Evolutionary conservation across 1,140 invertebrate genomes (phyloP).

Genomic region (Drosophila orena): DNA sequence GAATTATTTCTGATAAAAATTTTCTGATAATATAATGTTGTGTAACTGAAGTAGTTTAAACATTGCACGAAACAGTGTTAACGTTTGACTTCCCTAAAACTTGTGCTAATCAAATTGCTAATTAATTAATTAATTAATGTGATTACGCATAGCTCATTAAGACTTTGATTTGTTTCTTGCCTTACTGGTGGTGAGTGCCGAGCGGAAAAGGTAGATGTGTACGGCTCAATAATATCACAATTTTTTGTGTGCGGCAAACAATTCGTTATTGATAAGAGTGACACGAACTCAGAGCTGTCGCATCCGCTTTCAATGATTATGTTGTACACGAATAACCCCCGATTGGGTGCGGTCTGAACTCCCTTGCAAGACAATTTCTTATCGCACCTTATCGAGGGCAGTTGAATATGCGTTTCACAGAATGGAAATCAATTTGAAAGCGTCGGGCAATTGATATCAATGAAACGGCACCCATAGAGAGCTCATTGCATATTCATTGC

Average conservation of each 20-base stretch:
- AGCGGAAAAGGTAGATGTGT: neutral
- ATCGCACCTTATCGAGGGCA: conserved; percentile 14
- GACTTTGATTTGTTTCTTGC: conserved; percentile 6
- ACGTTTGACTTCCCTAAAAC: neutral
- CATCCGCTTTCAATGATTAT: conserved; percentile 15
- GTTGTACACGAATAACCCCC: neutral
- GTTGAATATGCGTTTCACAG: conserved; percentile 4
- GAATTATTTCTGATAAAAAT: no score
- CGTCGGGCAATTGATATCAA: conserved; percentile 8
- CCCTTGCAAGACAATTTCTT: neutral
- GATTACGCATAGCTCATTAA: conserved; percentile 18
- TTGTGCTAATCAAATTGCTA: conserved; percentile 18
- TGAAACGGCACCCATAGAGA: neutral
- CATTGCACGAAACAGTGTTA: conserved; percentile 2
- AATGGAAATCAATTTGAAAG: conserved; percentile 5
- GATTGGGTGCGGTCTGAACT: conserved; percentile 1
- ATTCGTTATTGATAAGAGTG: conserved; percentile 8
- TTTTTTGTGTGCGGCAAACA: conserved; percentile 5
- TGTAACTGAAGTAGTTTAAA: neutral
- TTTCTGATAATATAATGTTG: no score
- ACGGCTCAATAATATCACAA: conserved; percentile 1
- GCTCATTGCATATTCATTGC: conserved; percentile 15
- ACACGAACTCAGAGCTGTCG: neutral
- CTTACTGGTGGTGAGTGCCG: neutral
- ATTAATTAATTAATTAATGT: conserved; percentile 26